Evolutionary conservation across 2,888 invertebrate species (phyloP).

Genomic region (Harpalus rubripes): DNA sequence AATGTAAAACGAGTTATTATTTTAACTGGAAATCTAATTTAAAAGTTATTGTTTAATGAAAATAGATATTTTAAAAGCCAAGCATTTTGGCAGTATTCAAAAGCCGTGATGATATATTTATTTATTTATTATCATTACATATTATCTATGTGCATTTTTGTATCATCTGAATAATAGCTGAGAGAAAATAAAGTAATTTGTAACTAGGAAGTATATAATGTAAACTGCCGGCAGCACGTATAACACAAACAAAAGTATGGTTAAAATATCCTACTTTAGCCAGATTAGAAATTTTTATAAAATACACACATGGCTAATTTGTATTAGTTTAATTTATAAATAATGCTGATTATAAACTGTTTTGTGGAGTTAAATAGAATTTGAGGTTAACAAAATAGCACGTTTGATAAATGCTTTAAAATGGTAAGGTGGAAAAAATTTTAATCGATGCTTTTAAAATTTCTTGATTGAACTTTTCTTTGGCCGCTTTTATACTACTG

Average conservation of each 20-base stretch:
- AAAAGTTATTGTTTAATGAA: slow-evolving; percentile 20
- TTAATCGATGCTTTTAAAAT: too few species aligned
- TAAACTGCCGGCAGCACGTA: background rate
- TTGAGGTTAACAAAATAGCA: slow-evolving; percentile 34
- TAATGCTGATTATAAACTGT: background rate
- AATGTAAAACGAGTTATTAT: background rate
- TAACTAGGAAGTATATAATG: background rate
- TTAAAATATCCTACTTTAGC: too few species aligned
- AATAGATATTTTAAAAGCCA: slow-evolving; percentile 9
- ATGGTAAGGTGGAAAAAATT: background rate
- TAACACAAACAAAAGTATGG: too few species aligned
- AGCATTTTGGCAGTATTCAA: slow-evolving; percentile 33
- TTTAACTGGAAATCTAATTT: slow-evolving; percentile 34
- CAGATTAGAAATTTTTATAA: background rate
- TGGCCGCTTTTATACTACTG: slow-evolving; percentile 25
- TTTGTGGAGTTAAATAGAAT: slow-evolving; percentile 1
- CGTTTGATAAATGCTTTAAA: background rate
- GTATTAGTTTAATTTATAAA: background rate
- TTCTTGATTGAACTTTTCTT: slow-evolving; percentile 25
- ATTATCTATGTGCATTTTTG: slow-evolving; percentile 36
- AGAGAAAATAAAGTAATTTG: slow-evolving; percentile 37
- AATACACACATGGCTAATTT: background rate
- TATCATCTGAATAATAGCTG: slow-evolving; percentile 18
- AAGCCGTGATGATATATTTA: too few species aligned
- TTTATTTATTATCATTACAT: too few species aligned